Percentiles rank a stretch among this genome's conserved stretches.
These are phyloP conservation scores for Epiperipatus broadwayi DNA, from an alignment of 2,888 invertebrate genomes.

Conservation along the genomic window DNA sequence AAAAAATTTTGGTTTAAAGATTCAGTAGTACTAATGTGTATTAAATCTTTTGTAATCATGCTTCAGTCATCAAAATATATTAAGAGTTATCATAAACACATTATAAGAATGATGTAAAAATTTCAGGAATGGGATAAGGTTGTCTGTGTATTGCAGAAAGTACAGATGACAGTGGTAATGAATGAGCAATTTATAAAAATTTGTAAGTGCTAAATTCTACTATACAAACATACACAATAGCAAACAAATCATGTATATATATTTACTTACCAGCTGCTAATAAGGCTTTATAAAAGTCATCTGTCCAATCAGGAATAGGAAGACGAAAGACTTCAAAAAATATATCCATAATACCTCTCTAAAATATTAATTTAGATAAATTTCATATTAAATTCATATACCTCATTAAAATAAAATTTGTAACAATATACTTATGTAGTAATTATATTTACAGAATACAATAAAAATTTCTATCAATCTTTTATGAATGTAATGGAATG, in stretches of 20 bases:
- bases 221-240: too few species aligned
- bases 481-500: too few species aligned
- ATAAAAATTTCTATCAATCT: too few species aligned
- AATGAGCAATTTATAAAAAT: background rate
- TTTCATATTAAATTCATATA: background rate
- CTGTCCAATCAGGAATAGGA: slow-evolving; percentile 72
- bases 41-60: too few species aligned
- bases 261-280: slow-evolving; percentile 44
- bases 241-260: too few species aligned
- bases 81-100: too few species aligned
- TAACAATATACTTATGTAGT: background rate
- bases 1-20: too few species aligned
- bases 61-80: too few species aligned
- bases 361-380: slow-evolving; percentile 21
- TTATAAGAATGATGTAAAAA: too few species aligned
- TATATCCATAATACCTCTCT: slow-evolving; percentile 80
- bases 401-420: background rate
- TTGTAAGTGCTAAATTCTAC: background rate
- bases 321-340: slow-evolving; percentile 72
- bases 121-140: too few species aligned
- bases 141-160: too few species aligned
- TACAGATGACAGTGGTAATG: background rate
- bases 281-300: slow-evolving; percentile 69
- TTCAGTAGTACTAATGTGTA: too few species aligned
- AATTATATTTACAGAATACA: background rate